Conservation (phyloP, 2,113 vertebrate species). For the Gobius niger region DNA sequence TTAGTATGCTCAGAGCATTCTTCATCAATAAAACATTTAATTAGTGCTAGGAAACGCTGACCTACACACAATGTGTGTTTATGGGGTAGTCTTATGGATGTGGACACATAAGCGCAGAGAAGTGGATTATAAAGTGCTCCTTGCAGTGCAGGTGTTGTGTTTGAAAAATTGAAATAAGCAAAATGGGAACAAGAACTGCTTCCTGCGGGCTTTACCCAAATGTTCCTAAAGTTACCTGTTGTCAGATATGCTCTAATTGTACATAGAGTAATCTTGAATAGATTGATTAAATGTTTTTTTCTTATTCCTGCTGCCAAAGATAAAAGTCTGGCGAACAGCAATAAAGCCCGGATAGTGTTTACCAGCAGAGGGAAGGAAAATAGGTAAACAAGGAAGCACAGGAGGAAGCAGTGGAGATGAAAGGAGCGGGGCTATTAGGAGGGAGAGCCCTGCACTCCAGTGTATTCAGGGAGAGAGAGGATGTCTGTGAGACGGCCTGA, state of each 20-base stretch:
- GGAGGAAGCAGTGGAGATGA: constrained; percentile 14
- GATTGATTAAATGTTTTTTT: not conserved
- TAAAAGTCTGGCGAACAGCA: not conserved
- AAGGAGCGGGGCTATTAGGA: constrained; percentile 17
- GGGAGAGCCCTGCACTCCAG: constrained; percentile 12
- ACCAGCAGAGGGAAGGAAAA: constrained; percentile 21
- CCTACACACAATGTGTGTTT: constrained; percentile 26
- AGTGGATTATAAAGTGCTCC: constrained; percentile 12
- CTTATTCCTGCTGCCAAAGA: not conserved
- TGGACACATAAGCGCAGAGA: constrained; percentile 25
- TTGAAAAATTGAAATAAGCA: constrained; percentile 18
- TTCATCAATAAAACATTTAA: constrained; percentile 60
- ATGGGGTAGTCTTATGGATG: constrained; percentile 49
- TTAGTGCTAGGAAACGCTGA: constrained; percentile 58
- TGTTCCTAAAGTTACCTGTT: not conserved
- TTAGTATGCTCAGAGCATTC: constrained; percentile 41
- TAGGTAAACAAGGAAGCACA: constrained; percentile 27
- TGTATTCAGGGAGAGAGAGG: not conserved
- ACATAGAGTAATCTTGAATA: not conserved
- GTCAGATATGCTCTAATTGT: not conserved
- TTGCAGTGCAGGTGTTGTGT: constrained; percentile 23
- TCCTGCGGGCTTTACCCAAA: constrained; percentile 10
- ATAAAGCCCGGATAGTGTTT: constrained; percentile 26
- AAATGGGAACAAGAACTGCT: constrained; percentile 3
- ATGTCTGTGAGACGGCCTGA: constrained; percentile 16